Evolutionary conservation across 2,797 vertebrate species (phyloP), one percentile per base, ranked within the genome.

Genomic region (Acipenser transmontanus): DNA sequence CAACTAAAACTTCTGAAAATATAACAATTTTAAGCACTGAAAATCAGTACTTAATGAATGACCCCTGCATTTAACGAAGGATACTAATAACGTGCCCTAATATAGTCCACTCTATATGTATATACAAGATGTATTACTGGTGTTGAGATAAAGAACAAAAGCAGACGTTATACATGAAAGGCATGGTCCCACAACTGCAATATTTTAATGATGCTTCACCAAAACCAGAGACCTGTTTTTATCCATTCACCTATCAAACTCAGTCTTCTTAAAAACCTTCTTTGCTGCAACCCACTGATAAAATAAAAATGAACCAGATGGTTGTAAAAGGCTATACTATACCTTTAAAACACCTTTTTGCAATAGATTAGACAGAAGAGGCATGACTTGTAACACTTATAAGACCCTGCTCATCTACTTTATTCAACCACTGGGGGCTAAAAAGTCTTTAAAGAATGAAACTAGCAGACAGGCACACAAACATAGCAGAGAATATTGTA

Each of bases 401-500:
- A n/a, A 57, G 54, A n/a, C 54, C 54, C 14, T 57, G 12, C 12
- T n/a, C 54, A 6, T 2, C 4, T 48, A 64, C 49, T 64, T 2
- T 17, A 9, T 49, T 13, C 13, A 17, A 17, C 62, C 34, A 65
- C 56, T 2, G 51, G 7, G 64, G 51, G 10, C 47, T 47, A 48
- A 34, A 47, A 47, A 2, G 13, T 11, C 34, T 8, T 12, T 8
- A 20, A 52, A 10, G 20, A 54, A n/a, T 17, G 12, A 52, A 14
- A 56, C 0, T 12, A 47, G 47, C 2, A 57, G n/a, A 20, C 9
- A 57, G 59, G 56, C 7, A 9, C 57, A 59, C 2, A 20, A 48
- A 67, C 63, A 67, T n/a, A 70, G 48, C 68, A 34, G 34, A 34
- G 34, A 34, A 34, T 34, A 34, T 34, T 34, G 34, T 4, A 71